Conservation (phyloP, 2,888 invertebrate species). For the Chorisops tibialis region DNA sequence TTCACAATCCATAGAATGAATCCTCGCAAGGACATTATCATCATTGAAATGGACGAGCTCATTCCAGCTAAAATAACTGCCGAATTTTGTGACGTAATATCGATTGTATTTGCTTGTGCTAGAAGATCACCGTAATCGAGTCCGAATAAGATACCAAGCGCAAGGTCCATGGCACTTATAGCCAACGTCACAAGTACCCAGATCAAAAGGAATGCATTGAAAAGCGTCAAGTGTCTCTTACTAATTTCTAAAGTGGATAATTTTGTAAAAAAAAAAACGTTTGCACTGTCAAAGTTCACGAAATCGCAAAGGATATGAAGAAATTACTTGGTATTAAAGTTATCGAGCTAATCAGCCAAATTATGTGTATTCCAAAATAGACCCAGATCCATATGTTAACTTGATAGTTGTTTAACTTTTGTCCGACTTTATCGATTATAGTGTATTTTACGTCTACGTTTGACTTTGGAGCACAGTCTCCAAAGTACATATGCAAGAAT, state of each 20-base stretch:
- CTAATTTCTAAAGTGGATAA: constrained; percentile 40
- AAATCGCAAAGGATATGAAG: not conserved
- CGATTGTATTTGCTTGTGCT: constrained; percentile 35
- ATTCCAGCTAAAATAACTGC: constrained; percentile 42
- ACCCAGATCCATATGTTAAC: constrained; percentile 47
- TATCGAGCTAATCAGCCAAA: constrained; percentile 46
- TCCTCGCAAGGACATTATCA: constrained; percentile 51
- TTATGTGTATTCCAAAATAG: constrained; percentile 44
- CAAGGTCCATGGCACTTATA: constrained; percentile 46
- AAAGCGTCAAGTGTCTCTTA: constrained; percentile 38
- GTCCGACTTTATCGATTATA: constrained; percentile 33
- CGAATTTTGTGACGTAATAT: constrained; percentile 32
- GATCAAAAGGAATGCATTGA: constrained; percentile 38
- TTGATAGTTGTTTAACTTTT: constrained; percentile 29
- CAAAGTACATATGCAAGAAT: constrained; percentile 48
- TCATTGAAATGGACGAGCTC: constrained; percentile 46
- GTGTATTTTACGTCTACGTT: constrained; percentile 38
- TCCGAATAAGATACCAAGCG: constrained; percentile 47
- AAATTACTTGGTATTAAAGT: constrained; percentile 43
- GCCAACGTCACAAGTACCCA: constrained; percentile 44
- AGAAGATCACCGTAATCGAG: constrained; percentile 46
- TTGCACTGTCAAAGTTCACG: too few species aligned
- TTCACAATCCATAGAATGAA: constrained; percentile 53
- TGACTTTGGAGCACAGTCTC: constrained; percentile 36
- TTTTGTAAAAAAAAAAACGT: not conserved